These are phyloP conservation scores for Turritopsis dohrnii DNA, from an alignment of 30 jellyfish, hydroid and myxozoan genomes.

Conservation along the genomic window DNA sequence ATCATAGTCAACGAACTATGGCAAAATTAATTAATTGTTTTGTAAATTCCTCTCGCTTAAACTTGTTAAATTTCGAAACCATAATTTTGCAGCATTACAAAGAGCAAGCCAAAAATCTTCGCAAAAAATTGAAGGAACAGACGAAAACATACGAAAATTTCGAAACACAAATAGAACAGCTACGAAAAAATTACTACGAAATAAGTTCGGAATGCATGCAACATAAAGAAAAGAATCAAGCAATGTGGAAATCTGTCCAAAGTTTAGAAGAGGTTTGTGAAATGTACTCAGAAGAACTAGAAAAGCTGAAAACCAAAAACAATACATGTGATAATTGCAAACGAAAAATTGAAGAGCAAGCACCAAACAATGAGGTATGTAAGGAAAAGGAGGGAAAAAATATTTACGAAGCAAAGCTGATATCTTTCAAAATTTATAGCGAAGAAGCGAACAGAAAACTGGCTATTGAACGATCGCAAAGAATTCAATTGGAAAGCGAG, in stretches of 20 bases:
- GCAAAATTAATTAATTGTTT: too few relatives aligned
- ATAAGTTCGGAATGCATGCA: neutral
- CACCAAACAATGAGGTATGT: neutral
- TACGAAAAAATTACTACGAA: neutral
- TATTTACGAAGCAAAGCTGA: neutral
- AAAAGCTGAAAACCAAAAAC: neutral
- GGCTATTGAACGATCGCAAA: neutral
- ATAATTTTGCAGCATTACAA: neutral
- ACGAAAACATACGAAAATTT: neutral
- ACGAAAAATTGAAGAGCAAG: neutral
- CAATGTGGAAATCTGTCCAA: constrained; percentile 1
- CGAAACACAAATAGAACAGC: constrained; percentile 8
- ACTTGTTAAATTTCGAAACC: too few relatives aligned
- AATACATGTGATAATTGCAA: neutral
- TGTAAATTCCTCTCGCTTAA: too few relatives aligned
- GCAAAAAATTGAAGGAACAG: neutral
- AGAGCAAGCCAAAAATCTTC: neutral
- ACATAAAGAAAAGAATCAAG: neutral
- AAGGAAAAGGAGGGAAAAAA: neutral
- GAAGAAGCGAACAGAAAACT: neutral
- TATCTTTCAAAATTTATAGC: neutral
- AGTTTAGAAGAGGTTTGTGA: neutral
- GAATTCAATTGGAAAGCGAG: neutral
- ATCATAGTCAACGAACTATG: too few relatives aligned
- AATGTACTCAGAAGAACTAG: neutral